A percentile compares a stretch with the other conserved stretches of the same genome.
Conservation (phyloP, 2,888 invertebrate species). For the Metallyticus violacea region DNA sequence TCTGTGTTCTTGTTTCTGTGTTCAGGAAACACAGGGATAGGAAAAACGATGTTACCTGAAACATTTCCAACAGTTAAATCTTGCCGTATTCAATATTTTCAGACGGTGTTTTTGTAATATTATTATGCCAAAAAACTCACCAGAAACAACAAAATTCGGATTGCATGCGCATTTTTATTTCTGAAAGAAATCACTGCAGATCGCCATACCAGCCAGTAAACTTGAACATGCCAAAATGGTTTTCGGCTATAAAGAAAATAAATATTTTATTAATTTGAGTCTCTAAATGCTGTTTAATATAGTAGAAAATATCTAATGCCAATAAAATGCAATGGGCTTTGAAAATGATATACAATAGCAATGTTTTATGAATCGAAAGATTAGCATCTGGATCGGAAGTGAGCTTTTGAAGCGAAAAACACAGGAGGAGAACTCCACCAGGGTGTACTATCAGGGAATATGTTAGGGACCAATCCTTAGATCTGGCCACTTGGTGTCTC, state of each 20-base stretch:
- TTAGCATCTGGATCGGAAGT: no score
- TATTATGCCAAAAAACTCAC: neutral
- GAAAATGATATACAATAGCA: no score
- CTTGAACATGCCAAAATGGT: slow-evolving; percentile 47
- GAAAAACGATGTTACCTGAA: slow-evolving; percentile 46
- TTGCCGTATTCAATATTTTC: no score
- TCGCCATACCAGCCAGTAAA: slow-evolving; percentile 48
- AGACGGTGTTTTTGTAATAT: no score
- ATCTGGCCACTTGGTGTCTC: no score
- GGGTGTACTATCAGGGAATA: no score
- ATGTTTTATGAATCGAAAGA: no score
- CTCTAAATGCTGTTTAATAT: neutral
- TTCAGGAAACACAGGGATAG: slow-evolving; percentile 49
- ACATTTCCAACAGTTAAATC: neutral
- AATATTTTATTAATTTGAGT: no score
- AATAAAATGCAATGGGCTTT: neutral
- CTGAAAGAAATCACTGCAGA: slow-evolving; percentile 46
- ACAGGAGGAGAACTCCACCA: no score
- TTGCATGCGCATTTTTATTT: slow-evolving; percentile 47
- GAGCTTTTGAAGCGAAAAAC: no score
- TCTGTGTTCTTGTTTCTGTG: slow-evolving; percentile 49
- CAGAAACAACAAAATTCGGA: slow-evolving; percentile 38
- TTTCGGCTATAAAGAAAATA: slow-evolving; percentile 39
- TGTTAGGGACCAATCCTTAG: no score
- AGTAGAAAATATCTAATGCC: no score